Base-by-base conservation (phyloP, 2,113 vertebrate species). In the Cathartes aura region DNA sequence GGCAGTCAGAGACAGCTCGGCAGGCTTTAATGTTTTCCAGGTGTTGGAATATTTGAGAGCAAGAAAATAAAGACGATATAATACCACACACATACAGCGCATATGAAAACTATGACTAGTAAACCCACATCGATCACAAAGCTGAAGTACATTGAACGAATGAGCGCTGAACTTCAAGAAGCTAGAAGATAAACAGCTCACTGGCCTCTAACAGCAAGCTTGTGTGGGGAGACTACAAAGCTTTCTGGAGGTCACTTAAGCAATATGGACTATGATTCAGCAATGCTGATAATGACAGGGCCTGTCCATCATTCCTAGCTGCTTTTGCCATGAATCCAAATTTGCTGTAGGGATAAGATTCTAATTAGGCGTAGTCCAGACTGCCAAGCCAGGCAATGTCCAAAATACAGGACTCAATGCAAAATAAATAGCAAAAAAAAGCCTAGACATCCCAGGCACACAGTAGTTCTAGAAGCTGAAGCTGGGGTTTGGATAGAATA, bases 21-120 rank as follows among this genome's bases (percentile, higher is more conserved):
- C 38, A 72, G 78, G 70, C 36, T 91, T 89, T 82, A 97, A 94
- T 48, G 5, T 70, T n/a, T 94, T 95, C 83, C 93, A 97, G 78
- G 78, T 94, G 70, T 62, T 82, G 38, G 45, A 96, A 68, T 87
- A 82, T 60, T 86, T 92, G 29, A 94, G 22, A 91, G 42, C 17
- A 85, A 89, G 87, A 76, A 42, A 11, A 11, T 20, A 75, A 92
- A 87, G 78, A 93, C 80, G 45, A 93, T 45, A 60, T 13, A 83
- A 87, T 34, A n/a, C 9, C 22, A 40, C 0, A 1, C 24, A 38
- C 1, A 1, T 30, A 56, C 19, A 82, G 36, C 2, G 2, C 43
- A 67, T 58, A 82, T 36, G 32, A 94, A 68, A 91, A 79, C 30
- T 72, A 20, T 67, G 81, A 73, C 13, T 66, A 43, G 58, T 36